Evolutionary conservation across 1,140 invertebrate genomes (phyloP), one percentile per base, ranked within the genome.

Genomic region (Venturia canescens): DNA sequence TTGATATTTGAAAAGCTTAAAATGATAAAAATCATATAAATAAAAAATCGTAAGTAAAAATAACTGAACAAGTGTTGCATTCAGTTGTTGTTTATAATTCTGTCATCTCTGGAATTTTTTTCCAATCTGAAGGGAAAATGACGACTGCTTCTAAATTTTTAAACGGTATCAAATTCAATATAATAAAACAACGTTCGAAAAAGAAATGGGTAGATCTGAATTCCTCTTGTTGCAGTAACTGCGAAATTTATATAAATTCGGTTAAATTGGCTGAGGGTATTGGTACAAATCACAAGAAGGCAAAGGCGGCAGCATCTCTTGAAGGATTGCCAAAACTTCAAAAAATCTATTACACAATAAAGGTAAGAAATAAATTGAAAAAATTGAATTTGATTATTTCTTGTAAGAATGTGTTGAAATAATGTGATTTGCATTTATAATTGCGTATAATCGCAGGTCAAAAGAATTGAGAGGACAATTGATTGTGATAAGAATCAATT

Each of bases 301-400:
- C 93, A 16, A 94, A 90, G 81, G 67, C 83, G n/a, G 83, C 89
- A 26, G 93, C 92, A n/a, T 89, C 91, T 3, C 81, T 80, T 7
- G 76, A 86, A 31, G 92, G 90, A 2, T 80, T 94, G 29, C n/a
- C 87, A 7, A 78, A 88, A 70, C 80, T 94, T 16, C 89, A 89
- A 74, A 89, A 92, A 44, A 79, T 89, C 76, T 93, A 93, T 84
- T 94, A 93, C 80, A 93, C 92, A 53, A 92, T 94, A 69, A 93
- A 93, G 88, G 93, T 94, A 85, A 76, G 60, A 72, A n/a, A 53
- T n/a, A 4, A 53, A 44, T 44, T 1, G 38, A 4, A 0, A 9
- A 11, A 44, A 44, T 44, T 44, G 38, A 44, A 44, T 44, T 9
- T 1, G 38, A 13, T 44, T 4, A 3, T 44, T 44, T 44, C 7